phyloP scores from a whole-genome alignment of 2,113 vertebrate genomes.

The Corythornis vintsioides region DNA sequence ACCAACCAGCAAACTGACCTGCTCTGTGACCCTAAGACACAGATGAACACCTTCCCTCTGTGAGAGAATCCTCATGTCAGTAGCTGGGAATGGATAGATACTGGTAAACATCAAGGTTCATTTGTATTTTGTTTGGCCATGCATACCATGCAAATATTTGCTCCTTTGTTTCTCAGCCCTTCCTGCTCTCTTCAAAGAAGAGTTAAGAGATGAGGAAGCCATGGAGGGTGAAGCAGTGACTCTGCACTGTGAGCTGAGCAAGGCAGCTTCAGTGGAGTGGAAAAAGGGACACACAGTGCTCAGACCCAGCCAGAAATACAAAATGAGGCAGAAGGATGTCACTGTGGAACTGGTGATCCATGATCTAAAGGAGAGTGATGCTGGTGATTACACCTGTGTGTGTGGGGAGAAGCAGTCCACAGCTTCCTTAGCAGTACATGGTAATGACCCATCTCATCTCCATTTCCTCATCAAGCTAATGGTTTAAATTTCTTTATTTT shows the following conservation, averaged over 20 bases:
- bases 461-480: fast-evolving
- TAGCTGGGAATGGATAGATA: neutral
- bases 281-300: constrained; percentile 68
- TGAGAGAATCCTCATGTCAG: neutral
- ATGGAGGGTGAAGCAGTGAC: constrained; percentile 40
- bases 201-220: constrained; percentile 72
- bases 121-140: neutral
- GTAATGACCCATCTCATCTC: constrained; percentile 18
- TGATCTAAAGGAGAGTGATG: constrained; percentile 58
- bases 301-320: constrained; percentile 65
- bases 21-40: neutral
- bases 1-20: neutral
- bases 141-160: neutral
- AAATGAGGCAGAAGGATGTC: constrained; percentile 68
- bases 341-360: constrained; percentile 74
- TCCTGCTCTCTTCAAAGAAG: constrained; percentile 76
- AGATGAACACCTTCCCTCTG: neutral
- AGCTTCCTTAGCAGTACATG: constrained; percentile 37
- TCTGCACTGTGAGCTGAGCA: constrained; percentile 83
- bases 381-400: constrained; percentile 76
- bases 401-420: constrained; percentile 74
- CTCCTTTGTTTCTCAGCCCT: constrained; percentile 55
- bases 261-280: constrained; percentile 72
- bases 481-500: neutral
- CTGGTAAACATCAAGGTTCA: fast-evolving